Evolutionary conservation across 2,113 vertebrate genomes (phyloP).

Genomic region (Myotis brandtii): DNA sequence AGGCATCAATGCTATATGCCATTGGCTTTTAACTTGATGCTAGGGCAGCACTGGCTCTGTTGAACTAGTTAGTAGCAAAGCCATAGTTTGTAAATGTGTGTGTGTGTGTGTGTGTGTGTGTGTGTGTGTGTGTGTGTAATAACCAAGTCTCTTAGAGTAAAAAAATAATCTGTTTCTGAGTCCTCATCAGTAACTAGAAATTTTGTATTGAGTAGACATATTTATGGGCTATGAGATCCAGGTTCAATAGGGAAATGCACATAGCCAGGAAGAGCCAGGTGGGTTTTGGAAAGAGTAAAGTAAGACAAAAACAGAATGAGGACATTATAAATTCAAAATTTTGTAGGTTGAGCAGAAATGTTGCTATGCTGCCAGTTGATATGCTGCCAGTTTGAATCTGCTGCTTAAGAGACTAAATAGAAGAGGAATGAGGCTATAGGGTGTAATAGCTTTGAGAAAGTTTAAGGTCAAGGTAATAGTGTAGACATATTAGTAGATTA

Average conservation of each 20-base stretch:
- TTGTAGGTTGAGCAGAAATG: not conserved
- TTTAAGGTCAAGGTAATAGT: not conserved
- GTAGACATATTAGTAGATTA: not conserved
- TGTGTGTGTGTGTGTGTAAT: not conserved
- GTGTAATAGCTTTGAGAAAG: slow-evolving; percentile 1
- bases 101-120: too few relatives aligned
- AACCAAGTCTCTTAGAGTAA: not conserved
- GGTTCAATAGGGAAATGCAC: not conserved
- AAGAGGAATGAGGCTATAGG: not conserved
- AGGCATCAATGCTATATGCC: not conserved
- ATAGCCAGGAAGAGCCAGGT: not conserved
- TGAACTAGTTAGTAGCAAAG: not conserved
- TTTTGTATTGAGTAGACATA: not conserved
- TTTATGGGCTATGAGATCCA: not conserved
- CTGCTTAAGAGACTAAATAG: not conserved
- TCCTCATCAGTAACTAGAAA: not conserved
- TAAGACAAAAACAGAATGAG: not conserved
- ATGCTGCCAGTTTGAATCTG: not conserved
- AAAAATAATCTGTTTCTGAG: slow-evolving; percentile 5
- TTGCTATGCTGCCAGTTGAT: not conserved
- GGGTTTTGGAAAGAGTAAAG: not conserved
- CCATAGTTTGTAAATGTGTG: not conserved
- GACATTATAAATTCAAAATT: not conserved
- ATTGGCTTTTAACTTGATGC: not conserved
- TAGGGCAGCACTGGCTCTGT: not conserved